A percentile compares a stretch with the other conserved stretches of the same genome.
Evolutionary conservation across 64 coral and sea anemone genomes (phyloP).

Genomic region (Platygyra sinensis): DNA sequence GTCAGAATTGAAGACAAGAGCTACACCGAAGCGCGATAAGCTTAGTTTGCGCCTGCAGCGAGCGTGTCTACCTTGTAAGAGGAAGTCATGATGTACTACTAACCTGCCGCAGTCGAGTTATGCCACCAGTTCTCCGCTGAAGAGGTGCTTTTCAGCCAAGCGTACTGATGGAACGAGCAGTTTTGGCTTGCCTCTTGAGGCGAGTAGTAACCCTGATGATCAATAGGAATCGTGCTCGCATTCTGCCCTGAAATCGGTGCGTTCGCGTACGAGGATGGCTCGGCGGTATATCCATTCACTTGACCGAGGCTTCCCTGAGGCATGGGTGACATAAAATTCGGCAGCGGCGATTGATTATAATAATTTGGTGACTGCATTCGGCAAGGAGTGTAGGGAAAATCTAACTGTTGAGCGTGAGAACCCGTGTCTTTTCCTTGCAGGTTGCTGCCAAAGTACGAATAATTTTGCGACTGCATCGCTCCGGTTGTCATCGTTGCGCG

Average conservation of each 20-base stretch:
- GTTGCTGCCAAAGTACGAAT: constrained; percentile 72
- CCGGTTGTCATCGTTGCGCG: constrained; percentile 80
- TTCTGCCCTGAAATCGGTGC: constrained; percentile 65
- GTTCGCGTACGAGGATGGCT: constrained; percentile 74
- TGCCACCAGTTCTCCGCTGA: constrained; percentile 95
- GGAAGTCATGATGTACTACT: constrained; percentile 26
- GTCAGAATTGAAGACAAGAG: constrained; percentile 25
- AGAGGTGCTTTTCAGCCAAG: constrained; percentile 94
- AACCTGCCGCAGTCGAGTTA: constrained; percentile 82
- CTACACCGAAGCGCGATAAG: not conserved
- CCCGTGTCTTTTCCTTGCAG: constrained; percentile 63
- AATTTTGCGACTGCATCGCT: constrained; percentile 96
- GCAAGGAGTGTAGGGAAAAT: constrained; percentile 95
- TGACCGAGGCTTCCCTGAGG: constrained; percentile 78
- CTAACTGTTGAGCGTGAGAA: constrained; percentile 73
- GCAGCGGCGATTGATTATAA: constrained; percentile 86
- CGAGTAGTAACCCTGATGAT: constrained; percentile 78
- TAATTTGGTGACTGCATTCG: constrained; percentile 99
- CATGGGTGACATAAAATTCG: constrained; percentile 86
- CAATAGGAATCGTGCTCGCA: constrained; percentile 53
- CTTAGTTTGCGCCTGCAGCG: not conserved
- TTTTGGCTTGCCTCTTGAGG: constrained; percentile 86
- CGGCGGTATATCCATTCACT: constrained; percentile 93
- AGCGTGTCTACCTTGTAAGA: not conserved
- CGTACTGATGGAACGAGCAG: constrained; percentile 97